phyloP scores from a whole-genome alignment of 2,797 vertebrate species.

The Sebastes jordani region DNA sequence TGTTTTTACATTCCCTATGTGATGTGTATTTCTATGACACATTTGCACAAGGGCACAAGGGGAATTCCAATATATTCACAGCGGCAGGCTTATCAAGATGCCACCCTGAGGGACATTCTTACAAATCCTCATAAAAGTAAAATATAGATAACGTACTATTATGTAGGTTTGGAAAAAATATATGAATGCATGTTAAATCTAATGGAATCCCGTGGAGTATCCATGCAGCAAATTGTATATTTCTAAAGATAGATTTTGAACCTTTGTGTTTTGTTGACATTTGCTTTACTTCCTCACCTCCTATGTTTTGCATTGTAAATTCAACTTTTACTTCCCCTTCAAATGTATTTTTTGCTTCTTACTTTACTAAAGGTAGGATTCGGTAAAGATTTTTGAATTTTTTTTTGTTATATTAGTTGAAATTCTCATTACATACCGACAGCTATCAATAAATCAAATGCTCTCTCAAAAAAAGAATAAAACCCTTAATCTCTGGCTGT shows the following conservation, averaged over 20 bases:
- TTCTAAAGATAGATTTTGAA: neutral
- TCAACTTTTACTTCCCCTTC: neutral
- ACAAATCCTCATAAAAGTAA: neutral
- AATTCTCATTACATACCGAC: too few relatives aligned
- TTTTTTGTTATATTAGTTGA: too few relatives aligned
- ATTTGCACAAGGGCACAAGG: slow-evolving; percentile 18
- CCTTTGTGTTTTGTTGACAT: neutral
- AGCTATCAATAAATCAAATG: too few relatives aligned
- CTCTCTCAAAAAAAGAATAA: too few relatives aligned
- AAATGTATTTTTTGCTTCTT: neutral
- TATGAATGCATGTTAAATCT: neutral
- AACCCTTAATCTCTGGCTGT: too few relatives aligned
- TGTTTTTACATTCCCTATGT: neutral
- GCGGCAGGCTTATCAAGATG: neutral
- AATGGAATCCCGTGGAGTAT: neutral
- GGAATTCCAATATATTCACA: slow-evolving; percentile 30
- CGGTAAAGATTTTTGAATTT: too few relatives aligned
- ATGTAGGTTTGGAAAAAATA: neutral
- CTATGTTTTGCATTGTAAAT: neutral
- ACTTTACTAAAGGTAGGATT: neutral
- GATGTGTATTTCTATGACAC: slow-evolving; percentile 34
- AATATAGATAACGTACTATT: neutral
- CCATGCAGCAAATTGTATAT: neutral
- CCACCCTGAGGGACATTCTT: slow-evolving; percentile 1
- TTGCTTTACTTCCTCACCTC: neutral